phyloP scores from a whole-genome alignment of 2,888 invertebrate species.

The Adelphocoris suturalis region DNA sequence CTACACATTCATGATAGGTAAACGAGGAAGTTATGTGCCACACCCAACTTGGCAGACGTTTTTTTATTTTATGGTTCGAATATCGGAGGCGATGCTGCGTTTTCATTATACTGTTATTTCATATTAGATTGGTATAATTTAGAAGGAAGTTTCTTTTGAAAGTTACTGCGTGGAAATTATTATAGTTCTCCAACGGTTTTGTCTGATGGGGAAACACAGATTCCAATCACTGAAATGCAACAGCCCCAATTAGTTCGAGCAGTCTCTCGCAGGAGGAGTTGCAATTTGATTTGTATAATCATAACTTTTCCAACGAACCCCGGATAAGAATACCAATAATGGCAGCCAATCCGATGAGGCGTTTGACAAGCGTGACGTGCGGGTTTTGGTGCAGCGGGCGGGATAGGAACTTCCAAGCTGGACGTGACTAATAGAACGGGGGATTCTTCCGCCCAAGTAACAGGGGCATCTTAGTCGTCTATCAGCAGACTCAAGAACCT shows the following conservation, averaged over 20 bases:
- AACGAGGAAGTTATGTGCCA: no score
- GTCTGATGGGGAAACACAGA: constrained; percentile 23
- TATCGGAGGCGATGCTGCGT: not conserved
- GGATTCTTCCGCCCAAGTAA: not conserved
- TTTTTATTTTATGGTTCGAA: no score
- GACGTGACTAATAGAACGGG: not conserved
- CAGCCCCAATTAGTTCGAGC: not conserved
- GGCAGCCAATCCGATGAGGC: not conserved
- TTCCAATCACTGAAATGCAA: not conserved
- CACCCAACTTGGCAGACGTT: no score
- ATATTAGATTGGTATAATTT: not conserved
- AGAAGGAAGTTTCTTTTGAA: not conserved
- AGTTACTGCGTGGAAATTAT: not conserved
- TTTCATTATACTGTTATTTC: not conserved
- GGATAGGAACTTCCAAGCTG: not conserved
- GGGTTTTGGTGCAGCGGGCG: not conserved
- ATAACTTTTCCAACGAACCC: not conserved
- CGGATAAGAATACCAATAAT: not conserved
- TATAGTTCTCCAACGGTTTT: not conserved
- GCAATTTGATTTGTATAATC: constrained; percentile 14
- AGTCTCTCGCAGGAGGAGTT: not conserved
- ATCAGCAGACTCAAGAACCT: constrained; percentile 1
- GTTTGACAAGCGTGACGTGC: not conserved
- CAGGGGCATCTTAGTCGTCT: not conserved
- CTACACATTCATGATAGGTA: no score